These are phyloP conservation scores for Callorhinus ursinus DNA, from an alignment of 2,113 vertebrate genomes.

Conservation along the genomic window DNA sequence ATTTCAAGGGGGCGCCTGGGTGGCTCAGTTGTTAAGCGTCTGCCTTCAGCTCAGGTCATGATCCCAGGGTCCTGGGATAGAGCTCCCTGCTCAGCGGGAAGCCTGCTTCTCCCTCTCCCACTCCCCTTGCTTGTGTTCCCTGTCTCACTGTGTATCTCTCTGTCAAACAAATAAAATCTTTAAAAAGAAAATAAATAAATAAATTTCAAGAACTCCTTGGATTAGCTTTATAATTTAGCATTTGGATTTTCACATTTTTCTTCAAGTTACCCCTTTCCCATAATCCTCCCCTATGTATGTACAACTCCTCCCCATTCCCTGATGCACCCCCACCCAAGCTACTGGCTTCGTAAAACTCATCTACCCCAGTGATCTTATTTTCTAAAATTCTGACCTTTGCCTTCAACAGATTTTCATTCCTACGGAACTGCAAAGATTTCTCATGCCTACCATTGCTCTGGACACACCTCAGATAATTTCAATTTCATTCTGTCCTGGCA, in stretches of 20 bases:
- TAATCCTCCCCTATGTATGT: rapidly evolving
- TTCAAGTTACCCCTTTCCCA: neutral
- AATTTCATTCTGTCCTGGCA: neutral
- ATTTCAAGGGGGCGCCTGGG: neutral
- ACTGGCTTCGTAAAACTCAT: neutral
- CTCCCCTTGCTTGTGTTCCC: too few species aligned
- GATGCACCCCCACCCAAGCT: neutral
- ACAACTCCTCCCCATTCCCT: too few species aligned
- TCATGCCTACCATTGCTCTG: neutral
- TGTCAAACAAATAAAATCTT: too few species aligned
- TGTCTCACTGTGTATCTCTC: too few species aligned
- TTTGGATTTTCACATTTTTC: neutral
- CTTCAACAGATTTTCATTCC: constrained; percentile 1
- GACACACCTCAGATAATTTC: neutral
- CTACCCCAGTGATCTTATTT: neutral
- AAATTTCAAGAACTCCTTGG: neutral
- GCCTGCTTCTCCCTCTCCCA: too few species aligned
- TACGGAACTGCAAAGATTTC: constrained; percentile 27
- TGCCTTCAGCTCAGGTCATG: too few species aligned
- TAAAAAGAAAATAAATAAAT: too few species aligned
- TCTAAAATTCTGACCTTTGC: constrained; percentile 22
- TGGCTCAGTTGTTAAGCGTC: too few species aligned
- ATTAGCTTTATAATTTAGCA: rapidly evolving
- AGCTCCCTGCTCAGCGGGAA: too few species aligned
- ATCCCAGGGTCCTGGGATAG: too few species aligned